Base-by-base conservation (phyloP, 2,888 invertebrate species). In the Hypena proboscidalis region DNA sequence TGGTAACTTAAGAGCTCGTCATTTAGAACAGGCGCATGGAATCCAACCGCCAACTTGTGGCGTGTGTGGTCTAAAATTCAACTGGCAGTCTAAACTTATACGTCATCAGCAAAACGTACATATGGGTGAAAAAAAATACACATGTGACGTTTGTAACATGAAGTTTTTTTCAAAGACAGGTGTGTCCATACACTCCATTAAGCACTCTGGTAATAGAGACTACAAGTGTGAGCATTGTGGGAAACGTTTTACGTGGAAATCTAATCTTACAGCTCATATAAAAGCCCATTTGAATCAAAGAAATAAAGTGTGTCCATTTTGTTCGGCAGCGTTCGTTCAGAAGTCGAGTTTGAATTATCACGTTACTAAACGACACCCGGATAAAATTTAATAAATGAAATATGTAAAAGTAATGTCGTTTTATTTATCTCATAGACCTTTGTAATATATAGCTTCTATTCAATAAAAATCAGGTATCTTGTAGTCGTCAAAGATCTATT, bases 51-150 rank as follows among this genome's bases (percentile, higher is more conserved):
- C 80, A 1, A 57, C 54, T 0, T 80, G 80, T 36, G 63, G 63
- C 0, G 76, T 74, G 0, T 81, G 80, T 49, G 79, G 77, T 3
- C 77, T 74, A 39, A 80, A 78, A 32, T 80, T 80, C 45, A 54
- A 70, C 0, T 78, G 54, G 36, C 76, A 74, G 0, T 63, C 60
- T 9, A 58, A 61, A 44, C 70, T 79, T 3, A 31, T 77, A 20
- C 47, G 57, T 1, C 79, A 79, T 11, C 80, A 80, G 36, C 77
- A 70, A 54, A 34, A 40, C 0, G 41, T 56, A 4, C 81, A 80
- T 34, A 78, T 80, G 80, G 75, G 71, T 1, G 81, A 80, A 26
- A 74, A 61, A 22, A 49, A 52, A 0, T 68, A 60, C 26, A 31
- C 37, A 0, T 80, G 80, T 13, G 21, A 37, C 0, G 17, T 51